Base-by-base conservation (phyloP, 2,888 invertebrate species). In the Caenorhabditis zanzibari region DNA sequence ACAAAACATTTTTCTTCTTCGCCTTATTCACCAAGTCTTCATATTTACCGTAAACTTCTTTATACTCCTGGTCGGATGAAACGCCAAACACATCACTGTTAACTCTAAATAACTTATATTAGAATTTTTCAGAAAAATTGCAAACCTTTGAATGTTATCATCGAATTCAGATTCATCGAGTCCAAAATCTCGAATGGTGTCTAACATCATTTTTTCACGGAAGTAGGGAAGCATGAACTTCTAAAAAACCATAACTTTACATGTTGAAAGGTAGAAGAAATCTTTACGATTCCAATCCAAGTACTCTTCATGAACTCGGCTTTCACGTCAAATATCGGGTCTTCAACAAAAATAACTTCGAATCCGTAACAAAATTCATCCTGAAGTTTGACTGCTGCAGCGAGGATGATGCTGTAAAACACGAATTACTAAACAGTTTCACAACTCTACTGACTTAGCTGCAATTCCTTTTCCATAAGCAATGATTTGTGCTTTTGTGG, bases 391-490 rank as follows among this genome's bases (percentile, higher is more conserved):
- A 12, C 77, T 0, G 77, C 77, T 0, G 69, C 35, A 6, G 77
- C 69, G 1, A 71, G 54, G n/a, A 77, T 68, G 14, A 71, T 63
- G 49, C 76, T 76, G 49, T 6, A 76, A 76, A 19, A 3, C 44
- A 44, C 16, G n/a, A 0, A n/a, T 44, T 19, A 38, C 28, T 35
- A n/a, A 10, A 32, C 16, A 9, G 12, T 44, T 49, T 32, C 28
- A n/a, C 10, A 49, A 49, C 9, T 9, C 24, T 10, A 35, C 58
- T 35, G 9, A 76, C 76, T 77, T 77, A 0, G 61, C 77, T n/a
- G 54, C 26, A 19, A 77, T 77, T 56, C 77, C 77, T n/a, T 49
- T 69, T 22, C 69, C 77, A 32, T 54, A 77, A 0, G 35, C 69
- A 4, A 28, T 12, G 9, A 77, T 77, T 47, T 32, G n/a, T 6